phyloP scores from a whole-genome alignment of 2,888 invertebrate genomes.

The Pyralis farinalis region DNA sequence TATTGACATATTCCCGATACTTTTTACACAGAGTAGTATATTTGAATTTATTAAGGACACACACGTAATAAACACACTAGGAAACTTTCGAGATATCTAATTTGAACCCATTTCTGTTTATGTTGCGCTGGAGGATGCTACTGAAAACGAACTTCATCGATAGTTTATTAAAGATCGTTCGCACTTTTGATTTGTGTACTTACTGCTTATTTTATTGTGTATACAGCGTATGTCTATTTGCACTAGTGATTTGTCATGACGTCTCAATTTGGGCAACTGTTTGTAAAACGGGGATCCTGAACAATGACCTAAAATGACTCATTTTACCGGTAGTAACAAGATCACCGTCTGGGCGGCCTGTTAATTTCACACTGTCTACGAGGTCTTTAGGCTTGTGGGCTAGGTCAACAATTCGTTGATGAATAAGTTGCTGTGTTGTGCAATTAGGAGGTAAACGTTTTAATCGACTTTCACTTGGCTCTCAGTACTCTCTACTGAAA shows the following conservation, averaged over 20 bases:
- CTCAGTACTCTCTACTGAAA: conserved; percentile 2
- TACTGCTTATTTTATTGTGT: no score
- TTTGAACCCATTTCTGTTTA: no score
- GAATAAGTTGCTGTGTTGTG: conserved; percentile 18
- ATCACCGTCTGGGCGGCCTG: conserved; percentile 39
- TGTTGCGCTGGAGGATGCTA: no score
- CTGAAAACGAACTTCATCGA: no score
- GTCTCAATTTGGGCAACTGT: conserved; percentile 72
- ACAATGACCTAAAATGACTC: conserved; percentile 72
- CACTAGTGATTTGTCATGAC: conserved; percentile 60
- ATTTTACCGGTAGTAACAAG: conserved; percentile 49
- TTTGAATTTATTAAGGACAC: no score
- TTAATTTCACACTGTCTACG: conserved; percentile 37
- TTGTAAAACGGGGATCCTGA: conserved; percentile 51
- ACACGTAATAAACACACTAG: no score
- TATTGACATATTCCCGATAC: no score
- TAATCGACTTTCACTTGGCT: conserved; percentile 23
- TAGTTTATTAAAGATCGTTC: no score
- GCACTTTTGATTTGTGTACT: no score
- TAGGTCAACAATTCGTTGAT: conserved; percentile 21
- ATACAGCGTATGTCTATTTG: conserved; percentile 60
- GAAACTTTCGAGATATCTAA: no score
- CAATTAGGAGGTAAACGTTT: conserved; percentile 19
- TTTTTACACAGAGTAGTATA: no score
- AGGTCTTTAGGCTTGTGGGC: conserved; percentile 32